Conservation (phyloP, 2,797 vertebrate species). For the Darevskia mixta region DNA sequence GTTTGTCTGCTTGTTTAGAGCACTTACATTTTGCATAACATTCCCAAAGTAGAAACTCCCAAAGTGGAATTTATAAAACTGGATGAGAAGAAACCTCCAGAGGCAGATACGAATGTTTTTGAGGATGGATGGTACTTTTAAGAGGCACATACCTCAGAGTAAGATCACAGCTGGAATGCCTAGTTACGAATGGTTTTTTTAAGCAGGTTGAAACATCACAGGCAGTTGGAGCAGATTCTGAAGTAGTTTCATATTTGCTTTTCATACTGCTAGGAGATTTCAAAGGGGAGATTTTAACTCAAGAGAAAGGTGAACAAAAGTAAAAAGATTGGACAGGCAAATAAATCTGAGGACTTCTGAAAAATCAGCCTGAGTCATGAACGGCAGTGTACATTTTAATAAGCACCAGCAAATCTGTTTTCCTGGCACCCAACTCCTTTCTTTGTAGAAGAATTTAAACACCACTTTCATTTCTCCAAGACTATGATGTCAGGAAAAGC, state of each 20-base stretch:
- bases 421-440: slow-evolving; percentile 67
- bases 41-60: neutral
- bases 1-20: neutral
- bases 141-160: neutral
- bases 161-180: neutral
- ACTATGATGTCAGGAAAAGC: slow-evolving; percentile 65
- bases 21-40: neutral
- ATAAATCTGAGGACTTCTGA: slow-evolving; percentile 55
- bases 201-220: slow-evolving; percentile 18
- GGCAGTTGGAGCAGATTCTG: slow-evolving; percentile 29
- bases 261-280: slow-evolving; percentile 23
- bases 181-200: slow-evolving; percentile 27
- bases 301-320: slow-evolving; percentile 30
- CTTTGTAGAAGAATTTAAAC: slow-evolving; percentile 74
- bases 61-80: neutral
- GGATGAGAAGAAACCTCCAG: neutral
- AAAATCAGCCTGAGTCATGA: slow-evolving; percentile 48
- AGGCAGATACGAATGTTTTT: neutral
- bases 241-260: slow-evolving; percentile 14
- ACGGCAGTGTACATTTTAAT: slow-evolving; percentile 57
- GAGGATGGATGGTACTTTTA: too few relatives aligned
- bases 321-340: slow-evolving; percentile 36
- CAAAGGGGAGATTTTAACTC: slow-evolving; percentile 22
- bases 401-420: slow-evolving; percentile 71
- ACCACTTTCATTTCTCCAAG: slow-evolving; percentile 66